Base-by-base conservation (phyloP, 2,113 vertebrate genomes). In the Varanus salvator region DNA sequence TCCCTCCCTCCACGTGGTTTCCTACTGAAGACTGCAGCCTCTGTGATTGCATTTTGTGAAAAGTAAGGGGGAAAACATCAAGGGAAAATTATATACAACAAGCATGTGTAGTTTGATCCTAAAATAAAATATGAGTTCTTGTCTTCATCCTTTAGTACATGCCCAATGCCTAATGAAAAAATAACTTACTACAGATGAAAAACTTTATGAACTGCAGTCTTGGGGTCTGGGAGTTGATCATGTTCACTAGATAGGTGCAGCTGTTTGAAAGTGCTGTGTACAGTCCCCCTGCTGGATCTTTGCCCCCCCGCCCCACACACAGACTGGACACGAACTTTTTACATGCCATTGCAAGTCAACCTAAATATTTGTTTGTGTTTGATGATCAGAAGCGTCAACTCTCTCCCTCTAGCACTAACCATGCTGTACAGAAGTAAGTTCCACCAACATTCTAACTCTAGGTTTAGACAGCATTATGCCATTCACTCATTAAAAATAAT, bases 61-160 rank as follows among this genome's bases (percentile, higher is more conserved):
- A 50, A 14, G 69, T 31, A 84, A 84, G 57, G 38, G 38, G 38
- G 3, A 44, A 38, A 84, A 66, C 81, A 84, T 54, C 68, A 72
- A 52, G 19, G 21, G 27, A 50, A 71, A 69, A 71, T 8, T 31
- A 57, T 21, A 34, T 48, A 12, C 19, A 86, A 34, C 6, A 25
- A 85, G 29, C 48, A n/a, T 14, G 1, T 38, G 71, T 52, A 60
- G 71, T 75, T 75, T 38, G 50, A 17, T 38, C 52, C 85, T n/a
- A 85, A 54, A 85, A 85, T 71, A 50, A 84, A 84, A 86, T 72
- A 57, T 25, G 21, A 74, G 71, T 25, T 23, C 27, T 75, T 86
- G 31, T 14, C 85, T 76, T 57, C 31, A 75, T 75, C 17, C 52
- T 75, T 23, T 9, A 86, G 71, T 52, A 86, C 71, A 86, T 27